Base-by-base conservation (phyloP, 2,113 vertebrate species). In the Pelobates fuscus region DNA sequence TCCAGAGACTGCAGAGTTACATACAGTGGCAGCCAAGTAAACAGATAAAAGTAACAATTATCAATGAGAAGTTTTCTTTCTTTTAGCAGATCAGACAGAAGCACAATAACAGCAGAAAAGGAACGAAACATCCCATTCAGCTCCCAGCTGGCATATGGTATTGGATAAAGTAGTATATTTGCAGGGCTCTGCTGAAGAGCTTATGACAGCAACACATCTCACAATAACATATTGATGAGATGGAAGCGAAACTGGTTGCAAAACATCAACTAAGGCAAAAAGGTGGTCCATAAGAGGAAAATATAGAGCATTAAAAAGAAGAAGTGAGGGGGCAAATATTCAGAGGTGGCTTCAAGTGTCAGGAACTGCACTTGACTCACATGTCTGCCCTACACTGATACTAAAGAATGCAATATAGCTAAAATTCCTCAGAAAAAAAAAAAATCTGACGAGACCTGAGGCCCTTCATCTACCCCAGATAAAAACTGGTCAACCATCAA, bases 121-220 rank as follows among this genome's bases (percentile, higher is more conserved):
- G 23, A 66, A 44, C 7, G 23, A 66, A 46, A 49, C 41, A 66
- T 3, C 23, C 41, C 64, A 66, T 25, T 26, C 43, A 49, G 43
- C 64, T 46, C 41, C 43, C 64, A 66, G 64, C 41, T 66, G 64
- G 64, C 64, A 46, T 15, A 26, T 23, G 64, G 37, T 46, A 66
- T 26, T 66, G 64, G 23, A 66, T 46, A 20, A 66, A 49, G 43
- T 49, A 37, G 37, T 24, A 64, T 8, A 64, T 64, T 32, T 23
- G 61, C 62, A 64, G n/a, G n/a, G 41, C 62, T 64, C 30, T 21
- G 62, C 62, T 64, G 62, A 30, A 43, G 21, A 64, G 32, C 32
- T 5, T 37, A 10, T 37, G 62, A 41, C 30, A 5, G 62, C 62
- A 64, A 21, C 41, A 66, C 17, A 15, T 49, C 64, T n/a, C 24